Evolutionary conservation across 2,113 vertebrate species (phyloP).

Genomic region (Agapornis roseicollis): DNA sequence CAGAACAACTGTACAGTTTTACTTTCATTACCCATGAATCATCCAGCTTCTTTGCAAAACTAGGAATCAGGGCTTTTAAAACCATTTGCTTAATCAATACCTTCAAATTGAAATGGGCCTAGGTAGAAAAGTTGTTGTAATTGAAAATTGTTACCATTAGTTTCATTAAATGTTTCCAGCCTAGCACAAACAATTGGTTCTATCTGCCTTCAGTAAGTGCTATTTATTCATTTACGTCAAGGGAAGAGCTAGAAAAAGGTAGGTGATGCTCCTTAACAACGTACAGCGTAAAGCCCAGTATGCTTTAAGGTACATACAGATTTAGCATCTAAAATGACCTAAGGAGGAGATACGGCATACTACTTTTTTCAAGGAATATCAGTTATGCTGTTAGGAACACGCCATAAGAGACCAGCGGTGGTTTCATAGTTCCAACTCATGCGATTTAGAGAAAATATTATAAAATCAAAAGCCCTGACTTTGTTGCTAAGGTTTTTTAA

Average conservation of each 20-base stretch:
- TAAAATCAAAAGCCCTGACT: not conserved
- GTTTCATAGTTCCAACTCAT: not conserved
- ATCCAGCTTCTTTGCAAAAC: not conserved
- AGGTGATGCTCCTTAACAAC: not conserved
- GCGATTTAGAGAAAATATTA: not conserved
- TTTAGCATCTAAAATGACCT: not conserved
- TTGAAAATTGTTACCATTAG: not conserved
- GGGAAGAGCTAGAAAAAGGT: not conserved
- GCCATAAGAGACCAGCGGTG: not conserved
- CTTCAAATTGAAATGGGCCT: not conserved
- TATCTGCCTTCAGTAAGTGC: not conserved
- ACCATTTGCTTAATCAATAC: not conserved
- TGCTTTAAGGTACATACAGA: not conserved
- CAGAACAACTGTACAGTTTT: not conserved
- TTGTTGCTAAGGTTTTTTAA: not conserved
- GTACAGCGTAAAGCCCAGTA: not conserved
- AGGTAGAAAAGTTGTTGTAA: not conserved
- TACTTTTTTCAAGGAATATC: not conserved
- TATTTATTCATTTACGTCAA: not conserved
- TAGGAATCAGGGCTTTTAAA: not conserved
- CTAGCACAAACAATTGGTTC: not conserved
- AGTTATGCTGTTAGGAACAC: not conserved
- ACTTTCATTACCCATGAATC: not conserved
- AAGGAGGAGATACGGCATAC: not conserved
- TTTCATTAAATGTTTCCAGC: not conserved